phyloP scores from a whole-genome alignment of 2,113 vertebrate species.

The Bos indicus region DNA sequence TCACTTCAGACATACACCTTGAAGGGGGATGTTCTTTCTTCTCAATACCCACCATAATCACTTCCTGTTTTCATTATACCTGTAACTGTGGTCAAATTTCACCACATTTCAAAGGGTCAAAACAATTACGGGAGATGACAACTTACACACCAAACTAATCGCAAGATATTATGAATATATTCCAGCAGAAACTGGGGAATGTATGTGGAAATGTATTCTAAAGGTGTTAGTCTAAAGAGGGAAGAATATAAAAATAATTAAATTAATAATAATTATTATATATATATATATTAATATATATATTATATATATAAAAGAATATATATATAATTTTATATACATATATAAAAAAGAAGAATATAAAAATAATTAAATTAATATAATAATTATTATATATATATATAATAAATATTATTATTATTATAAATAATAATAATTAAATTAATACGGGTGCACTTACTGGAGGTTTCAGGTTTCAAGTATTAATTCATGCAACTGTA shows the following conservation, averaged over 20 bases:
- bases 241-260: not conserved
- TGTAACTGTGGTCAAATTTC: not conserved
- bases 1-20: not conserved
- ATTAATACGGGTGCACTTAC: not conserved
- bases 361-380: too few species aligned
- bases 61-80: not conserved
- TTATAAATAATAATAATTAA: too few species aligned
- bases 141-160: not conserved
- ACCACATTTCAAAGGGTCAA: not conserved
- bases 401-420: too few species aligned
- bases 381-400: too few species aligned
- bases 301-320: too few species aligned
- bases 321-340: too few species aligned
- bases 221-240: not conserved
- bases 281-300: too few species aligned
- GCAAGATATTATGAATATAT: not conserved
- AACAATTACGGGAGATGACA: not conserved
- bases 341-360: too few species aligned
- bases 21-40: not conserved
- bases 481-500: not conserved
- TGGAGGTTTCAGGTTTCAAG: not conserved
- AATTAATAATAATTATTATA: too few species aligned
- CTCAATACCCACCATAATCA: not conserved
- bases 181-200: not conserved
- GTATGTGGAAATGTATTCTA: not conserved